Conservation (phyloP, 2,797 vertebrate species). For the Catharus ustulatus region DNA sequence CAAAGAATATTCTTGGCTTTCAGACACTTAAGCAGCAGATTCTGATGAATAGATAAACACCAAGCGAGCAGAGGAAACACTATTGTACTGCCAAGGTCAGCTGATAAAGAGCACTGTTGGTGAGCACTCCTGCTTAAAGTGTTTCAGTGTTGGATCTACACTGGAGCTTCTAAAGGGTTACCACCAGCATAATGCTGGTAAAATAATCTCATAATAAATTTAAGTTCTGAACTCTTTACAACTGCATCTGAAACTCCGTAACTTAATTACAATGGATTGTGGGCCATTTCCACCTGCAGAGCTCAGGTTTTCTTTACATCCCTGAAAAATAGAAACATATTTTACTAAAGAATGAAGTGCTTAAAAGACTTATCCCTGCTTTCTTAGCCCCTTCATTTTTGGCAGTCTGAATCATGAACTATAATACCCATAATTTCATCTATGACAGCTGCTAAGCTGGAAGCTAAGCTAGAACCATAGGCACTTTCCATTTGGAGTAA, state of each 20-base stretch:
- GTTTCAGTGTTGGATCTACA: neutral
- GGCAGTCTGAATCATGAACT: neutral
- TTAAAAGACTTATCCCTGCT: neutral
- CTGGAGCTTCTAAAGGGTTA: neutral
- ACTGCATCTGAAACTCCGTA: neutral
- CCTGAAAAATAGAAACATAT: neutral
- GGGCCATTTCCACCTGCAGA: neutral
- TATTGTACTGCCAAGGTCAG: neutral
- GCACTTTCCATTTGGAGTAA: neutral
- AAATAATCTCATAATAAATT: neutral
- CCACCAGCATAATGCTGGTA: neutral
- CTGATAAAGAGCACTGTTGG: neutral
- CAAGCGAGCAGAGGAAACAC: neutral
- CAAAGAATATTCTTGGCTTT: neutral
- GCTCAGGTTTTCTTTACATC: neutral
- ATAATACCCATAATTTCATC: neutral
- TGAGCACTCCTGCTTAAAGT: neutral
- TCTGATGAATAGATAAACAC: neutral
- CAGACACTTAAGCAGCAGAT: neutral
- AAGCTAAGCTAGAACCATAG: neutral
- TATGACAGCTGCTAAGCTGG: neutral
- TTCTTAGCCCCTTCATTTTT: neutral
- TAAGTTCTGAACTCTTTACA: neutral
- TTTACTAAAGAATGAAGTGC: neutral
- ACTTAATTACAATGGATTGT: neutral